Conservation (phyloP, 2,797 vertebrate genomes). For the Aldrovandia affinis region DNA sequence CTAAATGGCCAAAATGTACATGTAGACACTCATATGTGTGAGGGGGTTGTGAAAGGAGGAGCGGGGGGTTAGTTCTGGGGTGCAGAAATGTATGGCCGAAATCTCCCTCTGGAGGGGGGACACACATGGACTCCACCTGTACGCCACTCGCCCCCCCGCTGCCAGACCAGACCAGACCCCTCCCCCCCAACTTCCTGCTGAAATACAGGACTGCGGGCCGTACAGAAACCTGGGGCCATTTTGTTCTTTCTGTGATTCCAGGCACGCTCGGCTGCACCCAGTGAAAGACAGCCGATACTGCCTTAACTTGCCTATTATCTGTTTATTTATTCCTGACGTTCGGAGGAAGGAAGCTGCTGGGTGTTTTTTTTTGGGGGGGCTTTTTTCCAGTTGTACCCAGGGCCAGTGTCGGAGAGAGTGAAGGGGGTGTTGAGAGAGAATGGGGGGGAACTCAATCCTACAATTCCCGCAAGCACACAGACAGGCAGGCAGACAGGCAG, state of each 20-base stretch:
- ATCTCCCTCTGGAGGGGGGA: background rate
- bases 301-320: conserved; percentile 12
- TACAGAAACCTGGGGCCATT: background rate
- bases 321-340: conserved; percentile 18
- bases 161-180: background rate
- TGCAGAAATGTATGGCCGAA: no score
- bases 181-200: background rate
- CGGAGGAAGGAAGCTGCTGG: background rate
- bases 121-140: background rate
- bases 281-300: conserved; percentile 18
- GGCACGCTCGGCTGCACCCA: background rate
- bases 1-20: no score
- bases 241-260: conserved; percentile 11
- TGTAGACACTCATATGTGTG: no score
- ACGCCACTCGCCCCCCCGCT: background rate
- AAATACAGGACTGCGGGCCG: background rate
- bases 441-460: background rate
- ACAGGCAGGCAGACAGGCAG: no score
- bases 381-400: background rate
- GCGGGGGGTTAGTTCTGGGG: no score
- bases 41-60: no score
- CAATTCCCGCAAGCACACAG: no score
- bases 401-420: background rate
- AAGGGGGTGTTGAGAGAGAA: no score
- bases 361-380: background rate